Base-by-base conservation (phyloP, 2,888 invertebrate genomes). In the Pardosa pseudoannulata region DNA sequence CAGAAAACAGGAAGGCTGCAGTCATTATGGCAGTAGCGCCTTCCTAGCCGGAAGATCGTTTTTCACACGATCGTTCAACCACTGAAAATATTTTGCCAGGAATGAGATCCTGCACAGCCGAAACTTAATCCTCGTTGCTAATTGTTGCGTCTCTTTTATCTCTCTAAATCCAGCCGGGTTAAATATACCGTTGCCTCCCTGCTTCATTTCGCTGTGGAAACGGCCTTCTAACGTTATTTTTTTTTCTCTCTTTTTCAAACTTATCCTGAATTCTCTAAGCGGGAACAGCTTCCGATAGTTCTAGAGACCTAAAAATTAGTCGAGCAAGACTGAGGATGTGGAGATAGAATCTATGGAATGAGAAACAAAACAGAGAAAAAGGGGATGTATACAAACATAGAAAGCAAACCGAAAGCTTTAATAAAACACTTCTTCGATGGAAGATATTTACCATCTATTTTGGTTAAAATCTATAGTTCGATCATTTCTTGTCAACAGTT, bases 311-410 rank as follows among this genome's bases (percentile, higher is more conserved):
- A 56, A 56, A 56, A 56, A 23, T 56, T 56, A 56, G 23, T 56
- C 56, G 23, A 56, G 23, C 56, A 23, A 56, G 5, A 5, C 16
- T 3, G 16, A 16, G 56, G 16, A 3, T 7, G 5, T 3, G 23
- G 9, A 56, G 56, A 56, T 56, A 56, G 56, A 11, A 56, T 56
- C 56, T 23, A n/a, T n/a, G n/a, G n/a, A n/a, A n/a, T n/a, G 56
- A 16, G 46, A 16, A n/a, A n/a, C n/a, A n/a, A n/a, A n/a, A n/a
- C n/a, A n/a, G n/a, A n/a, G 46, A 46, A 23, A 0, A 56, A 23
- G 23, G 56, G 56, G 56, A 56, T 2, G 56, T 56, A 56, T 56
- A 46, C 16, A 46, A 46, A 46, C 16, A 46, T 7, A 46, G 11
- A 46, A 46, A 46, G 36, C 9, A 9, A 36, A 36, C 9, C 9